These are phyloP conservation scores for Protobothrops flavoviridis DNA, from an alignment of 2,113 vertebrate genomes.

Conservation along the genomic window DNA sequence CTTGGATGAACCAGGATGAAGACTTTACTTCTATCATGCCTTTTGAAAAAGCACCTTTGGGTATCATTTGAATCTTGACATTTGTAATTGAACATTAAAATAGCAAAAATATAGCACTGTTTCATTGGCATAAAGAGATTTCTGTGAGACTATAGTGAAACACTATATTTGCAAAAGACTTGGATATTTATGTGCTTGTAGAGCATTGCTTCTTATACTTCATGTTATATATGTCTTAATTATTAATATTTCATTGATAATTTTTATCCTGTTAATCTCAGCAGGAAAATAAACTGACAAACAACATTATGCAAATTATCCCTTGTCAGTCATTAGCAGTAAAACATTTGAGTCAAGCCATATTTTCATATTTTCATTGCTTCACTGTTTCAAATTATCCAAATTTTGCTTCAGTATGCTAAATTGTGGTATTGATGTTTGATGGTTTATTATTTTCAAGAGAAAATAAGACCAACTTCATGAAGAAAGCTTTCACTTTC, in stretches of 20 bases:
- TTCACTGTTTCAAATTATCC: constrained; percentile 26
- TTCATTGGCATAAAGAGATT: background rate
- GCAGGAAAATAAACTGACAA: constrained; percentile 35
- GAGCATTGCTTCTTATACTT: constrained; percentile 42
- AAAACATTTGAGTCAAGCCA: constrained; percentile 26
- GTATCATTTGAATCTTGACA: background rate
- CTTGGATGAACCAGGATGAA: too few species aligned
- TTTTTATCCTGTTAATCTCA: constrained; percentile 38
- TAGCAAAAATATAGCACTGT: background rate
- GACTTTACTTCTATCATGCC: too few species aligned
- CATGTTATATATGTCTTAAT: constrained; percentile 42
- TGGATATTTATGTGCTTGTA: constrained; percentile 43
- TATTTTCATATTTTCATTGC: background rate
- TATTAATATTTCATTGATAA: constrained; percentile 40
- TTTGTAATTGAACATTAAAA: background rate
- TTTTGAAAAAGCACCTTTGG: background rate
- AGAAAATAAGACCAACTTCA: constrained; percentile 3
- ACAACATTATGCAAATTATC: constrained; percentile 25
- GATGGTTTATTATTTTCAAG: background rate
- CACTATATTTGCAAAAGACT: constrained; percentile 53
- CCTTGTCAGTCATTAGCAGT: constrained; percentile 38
- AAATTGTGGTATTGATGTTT: background rate
- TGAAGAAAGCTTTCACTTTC: background rate
- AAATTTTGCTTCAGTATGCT: constrained; percentile 3
- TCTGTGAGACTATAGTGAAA: background rate